These are phyloP conservation scores for Glossophaga mutica DNA, from an alignment of 2,797 vertebrate species.

Conservation along the genomic window DNA sequence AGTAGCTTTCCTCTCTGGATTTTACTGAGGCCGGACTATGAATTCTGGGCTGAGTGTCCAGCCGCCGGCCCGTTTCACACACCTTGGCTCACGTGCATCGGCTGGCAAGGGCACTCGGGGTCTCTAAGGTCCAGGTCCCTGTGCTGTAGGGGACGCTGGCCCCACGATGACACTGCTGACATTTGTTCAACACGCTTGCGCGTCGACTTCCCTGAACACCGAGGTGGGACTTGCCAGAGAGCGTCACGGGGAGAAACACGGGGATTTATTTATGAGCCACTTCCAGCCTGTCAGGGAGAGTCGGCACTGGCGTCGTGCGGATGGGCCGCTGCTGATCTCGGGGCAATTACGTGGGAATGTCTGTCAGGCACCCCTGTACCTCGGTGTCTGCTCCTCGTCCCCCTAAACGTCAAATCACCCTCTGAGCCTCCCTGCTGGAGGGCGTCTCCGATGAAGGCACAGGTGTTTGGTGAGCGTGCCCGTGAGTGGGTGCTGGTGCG, in stretches of 20 bases:
- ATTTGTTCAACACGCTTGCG: not conserved
- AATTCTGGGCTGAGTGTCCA: not conserved
- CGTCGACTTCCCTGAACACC: not conserved
- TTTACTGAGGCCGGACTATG: not conserved
- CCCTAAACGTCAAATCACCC: not conserved
- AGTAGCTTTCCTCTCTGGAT: not conserved
- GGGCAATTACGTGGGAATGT: not conserved
- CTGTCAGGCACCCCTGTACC: not conserved
- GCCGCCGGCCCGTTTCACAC: accelerated
- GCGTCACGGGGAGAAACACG: not conserved
- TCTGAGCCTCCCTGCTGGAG: not conserved
- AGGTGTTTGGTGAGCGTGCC: not conserved
- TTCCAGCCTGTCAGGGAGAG: not conserved
- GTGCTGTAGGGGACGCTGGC: not conserved
- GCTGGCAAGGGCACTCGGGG: not conserved
- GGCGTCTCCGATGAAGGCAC: not conserved
- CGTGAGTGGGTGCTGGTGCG: not conserved
- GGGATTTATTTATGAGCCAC: not conserved
- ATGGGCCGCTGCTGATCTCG: not conserved
- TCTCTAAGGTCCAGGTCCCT: not conserved
- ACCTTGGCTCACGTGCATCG: too few relatives aligned
- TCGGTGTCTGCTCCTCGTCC: not conserved
- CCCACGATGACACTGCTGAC: not conserved
- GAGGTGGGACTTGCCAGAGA: not conserved
- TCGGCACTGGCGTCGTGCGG: not conserved